Base-by-base conservation (phyloP, 2,888 invertebrate genomes). In the Agriopis leucophaearia region DNA sequence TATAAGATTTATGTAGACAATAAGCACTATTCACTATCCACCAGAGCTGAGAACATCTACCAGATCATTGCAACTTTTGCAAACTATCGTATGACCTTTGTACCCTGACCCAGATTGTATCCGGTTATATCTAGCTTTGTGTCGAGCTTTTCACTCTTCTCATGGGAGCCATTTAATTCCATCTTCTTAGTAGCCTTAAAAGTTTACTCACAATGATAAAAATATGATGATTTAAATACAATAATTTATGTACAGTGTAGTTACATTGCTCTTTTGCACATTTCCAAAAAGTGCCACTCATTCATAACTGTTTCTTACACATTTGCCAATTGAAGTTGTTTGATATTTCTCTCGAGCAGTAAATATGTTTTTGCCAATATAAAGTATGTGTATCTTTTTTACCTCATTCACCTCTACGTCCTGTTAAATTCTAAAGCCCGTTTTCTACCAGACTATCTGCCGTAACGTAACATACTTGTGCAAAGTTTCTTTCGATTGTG, bases 141-240 rank as follows among this genome's bases (percentile, higher is more conserved):
- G 18, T 42, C 16, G 50, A 66, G 64, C 55, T 70, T 73, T 75
- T 65, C 65, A 67, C 72, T 57, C 44, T 58, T 38, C 13, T 71
- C 48, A 64, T 51, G 55, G 64, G 57, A 71, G 51, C 47, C 12
- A 16, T 56, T 55, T 47, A 35, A 55, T n/a, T 18, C 4, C 12
- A 54, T 18, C 36, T 18, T 42, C 47, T 38, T 48, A 54, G 55
- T 42, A 27, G 12, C 38, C 7, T 9, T 38, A 27, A 27, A 27
- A 27, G 27, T 3, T 27, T 27, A 5, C 27, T 27, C 27, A 27
- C 27, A 27, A 27, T 27, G 27, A 27, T 27, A 27, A 27, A 27
- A 27, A 5, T 27, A 27, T n/a, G n/a, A 27, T 27, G 27, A 27
- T 27, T 27, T 5, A 27, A 27, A 5, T 27, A 27, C 27, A 27